Evolutionary conservation across 1,140 invertebrate species (phyloP).

Genomic region (Drosophila eugracilis): DNA sequence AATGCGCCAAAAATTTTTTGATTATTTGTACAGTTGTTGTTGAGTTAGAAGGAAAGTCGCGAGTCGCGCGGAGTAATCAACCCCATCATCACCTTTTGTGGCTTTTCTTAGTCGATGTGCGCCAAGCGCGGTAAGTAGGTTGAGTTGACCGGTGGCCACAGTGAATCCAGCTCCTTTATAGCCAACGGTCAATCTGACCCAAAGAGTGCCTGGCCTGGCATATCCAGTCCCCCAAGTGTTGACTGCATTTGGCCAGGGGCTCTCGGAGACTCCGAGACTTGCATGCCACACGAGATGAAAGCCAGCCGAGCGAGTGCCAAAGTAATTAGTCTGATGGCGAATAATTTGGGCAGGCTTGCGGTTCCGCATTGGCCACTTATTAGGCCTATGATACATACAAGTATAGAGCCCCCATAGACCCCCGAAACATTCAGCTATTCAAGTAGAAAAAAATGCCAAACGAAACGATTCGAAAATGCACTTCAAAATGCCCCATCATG

Average conservation of each 20-base stretch:
- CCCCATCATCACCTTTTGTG: conserved; percentile 81
- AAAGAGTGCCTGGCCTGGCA: conserved; percentile 46
- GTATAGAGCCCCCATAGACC: conserved; percentile 10
- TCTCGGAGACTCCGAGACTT: conserved; percentile 16
- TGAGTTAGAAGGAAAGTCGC: conserved; percentile 79
- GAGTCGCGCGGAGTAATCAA: conserved; percentile 77
- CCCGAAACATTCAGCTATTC: background rate
- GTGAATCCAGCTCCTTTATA: conserved; percentile 21
- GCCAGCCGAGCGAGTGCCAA: conserved; percentile 76
- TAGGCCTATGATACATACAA: conserved; percentile 72
- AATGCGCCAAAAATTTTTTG: conserved; percentile 76
- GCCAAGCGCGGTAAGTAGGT: conserved; percentile 63
- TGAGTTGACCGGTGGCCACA: conserved; percentile 62
- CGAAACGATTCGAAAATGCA: conserved; percentile 65
- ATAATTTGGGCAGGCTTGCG: conserved; percentile 73
- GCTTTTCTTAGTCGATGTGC: conserved; percentile 29
- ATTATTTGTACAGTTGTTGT: conserved; percentile 75
- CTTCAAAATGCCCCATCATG: conserved; percentile 72
- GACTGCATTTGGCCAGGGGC: conserved; percentile 45
- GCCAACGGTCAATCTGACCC: conserved; percentile 47
- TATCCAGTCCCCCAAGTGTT: conserved; percentile 23
- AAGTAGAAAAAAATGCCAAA: conserved; percentile 40
- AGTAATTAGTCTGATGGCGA: conserved; percentile 79
- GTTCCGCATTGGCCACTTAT: conserved; percentile 77
- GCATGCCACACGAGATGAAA: conserved; percentile 77